Percentiles rank a stretch among this genome's conserved stretches.
phyloP scores from a whole-genome alignment of 2,888 invertebrate genomes.

The Hydriomena furcata region DNA sequence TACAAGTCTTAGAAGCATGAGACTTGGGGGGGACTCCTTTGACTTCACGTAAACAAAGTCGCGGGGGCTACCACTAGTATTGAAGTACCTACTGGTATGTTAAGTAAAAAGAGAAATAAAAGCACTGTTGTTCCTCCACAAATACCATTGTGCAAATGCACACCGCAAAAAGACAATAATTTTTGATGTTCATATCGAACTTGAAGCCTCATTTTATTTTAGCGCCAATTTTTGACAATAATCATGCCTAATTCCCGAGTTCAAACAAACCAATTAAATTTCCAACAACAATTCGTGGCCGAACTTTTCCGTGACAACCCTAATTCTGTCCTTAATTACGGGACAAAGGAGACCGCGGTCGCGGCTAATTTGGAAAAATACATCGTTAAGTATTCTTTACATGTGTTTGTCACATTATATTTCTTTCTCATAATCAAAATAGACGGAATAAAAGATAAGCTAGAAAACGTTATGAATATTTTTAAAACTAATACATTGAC shows the following conservation, averaged over 20 bases:
- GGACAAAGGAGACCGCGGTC: conserved; percentile 29
- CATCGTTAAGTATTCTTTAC: conserved; percentile 31
- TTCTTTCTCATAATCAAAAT: conserved; percentile 4
- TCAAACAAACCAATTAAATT: conserved; percentile 29
- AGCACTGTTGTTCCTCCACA: no score
- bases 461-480: no score
- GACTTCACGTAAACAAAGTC: no score
- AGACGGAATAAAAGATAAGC: background rate
- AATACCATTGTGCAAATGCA: no score
- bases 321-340: conserved; percentile 37
- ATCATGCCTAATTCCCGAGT: conserved; percentile 12
- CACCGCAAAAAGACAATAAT: background rate
- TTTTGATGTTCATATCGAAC: background rate
- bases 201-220: background rate
- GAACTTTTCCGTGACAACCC: conserved; percentile 32
- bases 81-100: no score
- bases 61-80: no score
- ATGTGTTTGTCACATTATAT: conserved; percentile 26
- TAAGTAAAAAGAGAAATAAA: no score
- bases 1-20: no score
- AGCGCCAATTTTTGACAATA: conserved; percentile 11
- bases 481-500: no score
- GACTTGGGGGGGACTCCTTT: no score
- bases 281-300: conserved; percentile 16
- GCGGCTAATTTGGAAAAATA: conserved; percentile 38